phyloP scores from a whole-genome alignment of 2,113 vertebrate genomes.

The Pterocles gutturalis region DNA sequence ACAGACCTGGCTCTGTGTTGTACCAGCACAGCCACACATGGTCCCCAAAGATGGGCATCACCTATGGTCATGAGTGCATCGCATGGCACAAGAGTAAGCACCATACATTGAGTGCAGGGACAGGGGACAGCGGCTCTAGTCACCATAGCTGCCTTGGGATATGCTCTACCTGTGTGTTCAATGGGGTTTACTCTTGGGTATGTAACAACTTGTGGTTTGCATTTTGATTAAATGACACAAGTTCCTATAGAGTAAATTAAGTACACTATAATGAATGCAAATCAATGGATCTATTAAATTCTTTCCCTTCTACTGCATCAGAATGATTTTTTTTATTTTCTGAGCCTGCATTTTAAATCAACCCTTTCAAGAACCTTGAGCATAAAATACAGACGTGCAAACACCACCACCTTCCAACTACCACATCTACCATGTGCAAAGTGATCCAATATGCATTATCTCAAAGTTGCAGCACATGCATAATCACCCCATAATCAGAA shows the following conservation, averaged over 20 bases:
- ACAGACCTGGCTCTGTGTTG: not conserved
- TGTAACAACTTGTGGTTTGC: not conserved
- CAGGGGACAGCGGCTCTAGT: not conserved
- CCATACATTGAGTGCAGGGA: rapidly evolving
- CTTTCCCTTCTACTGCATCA: not conserved
- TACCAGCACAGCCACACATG: not conserved
- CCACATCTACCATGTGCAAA: not conserved
- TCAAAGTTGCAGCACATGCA: not conserved
- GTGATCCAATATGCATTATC: not conserved
- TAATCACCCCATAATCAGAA: not conserved
- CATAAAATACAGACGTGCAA: not conserved
- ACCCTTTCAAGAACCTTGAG: not conserved
- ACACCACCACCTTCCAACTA: not conserved
- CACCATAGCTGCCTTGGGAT: not conserved
- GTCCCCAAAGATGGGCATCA: not conserved
- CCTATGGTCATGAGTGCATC: rapidly evolving
- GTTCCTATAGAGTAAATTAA: not conserved
- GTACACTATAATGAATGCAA: not conserved
- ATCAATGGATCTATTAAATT: not conserved
- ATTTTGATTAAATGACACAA: not conserved
- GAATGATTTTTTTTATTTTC: not conserved
- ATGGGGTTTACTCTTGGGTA: not conserved
- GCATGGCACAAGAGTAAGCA: not conserved
- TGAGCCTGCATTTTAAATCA: not conserved
- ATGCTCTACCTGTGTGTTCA: not conserved